Percentiles rank a stretch among this genome's conserved stretches.
Conservation (phyloP, 2,888 invertebrate genomes). For the Agrochola circellaris region DNA sequence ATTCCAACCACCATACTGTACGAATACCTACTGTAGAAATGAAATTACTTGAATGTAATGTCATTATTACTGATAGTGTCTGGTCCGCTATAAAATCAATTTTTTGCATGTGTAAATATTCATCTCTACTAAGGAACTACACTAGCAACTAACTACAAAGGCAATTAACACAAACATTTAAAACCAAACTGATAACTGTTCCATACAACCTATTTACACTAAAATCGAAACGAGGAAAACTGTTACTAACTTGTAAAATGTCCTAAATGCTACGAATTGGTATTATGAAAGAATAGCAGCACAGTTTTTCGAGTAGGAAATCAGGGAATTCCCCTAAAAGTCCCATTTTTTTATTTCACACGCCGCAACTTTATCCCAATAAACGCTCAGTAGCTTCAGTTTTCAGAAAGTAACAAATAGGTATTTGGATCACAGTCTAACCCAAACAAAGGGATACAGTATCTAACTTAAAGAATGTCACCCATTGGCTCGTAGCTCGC, state of each 20-base stretch:
- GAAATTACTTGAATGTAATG: too few species aligned
- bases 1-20: too few species aligned
- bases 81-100: background rate
- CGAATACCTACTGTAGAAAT: too few species aligned
- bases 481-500: constrained; percentile 13
- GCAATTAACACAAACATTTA: background rate
- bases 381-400: background rate
- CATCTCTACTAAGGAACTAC: too few species aligned
- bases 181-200: background rate
- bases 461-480: background rate
- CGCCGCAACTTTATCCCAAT: background rate
- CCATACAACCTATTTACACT: background rate
- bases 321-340: background rate
- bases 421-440: background rate
- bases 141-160: too few species aligned
- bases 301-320: background rate
- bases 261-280: too few species aligned
- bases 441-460: background rate
- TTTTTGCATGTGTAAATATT: too few species aligned
- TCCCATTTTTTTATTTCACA: background rate
- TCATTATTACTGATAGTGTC: too few species aligned
- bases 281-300: background rate
- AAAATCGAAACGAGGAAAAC: background rate
- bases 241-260: background rate
- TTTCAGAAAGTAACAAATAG: background rate